Base-by-base conservation (phyloP, 2,888 invertebrate species). In the Monopis laevigella region DNA sequence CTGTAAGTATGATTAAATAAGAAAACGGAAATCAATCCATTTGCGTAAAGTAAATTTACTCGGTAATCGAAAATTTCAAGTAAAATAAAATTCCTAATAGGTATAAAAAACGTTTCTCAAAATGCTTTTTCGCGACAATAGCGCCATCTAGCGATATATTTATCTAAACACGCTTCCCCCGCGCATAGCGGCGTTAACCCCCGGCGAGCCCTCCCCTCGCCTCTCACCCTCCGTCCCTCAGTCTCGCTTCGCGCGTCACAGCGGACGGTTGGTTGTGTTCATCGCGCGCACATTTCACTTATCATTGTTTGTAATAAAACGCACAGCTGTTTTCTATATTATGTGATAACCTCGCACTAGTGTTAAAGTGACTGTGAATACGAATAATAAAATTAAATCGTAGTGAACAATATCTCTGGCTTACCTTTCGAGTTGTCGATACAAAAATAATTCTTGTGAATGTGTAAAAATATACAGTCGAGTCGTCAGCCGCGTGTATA, bases 241-340 rank as follows among this genome's bases (percentile, higher is more conserved):
- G 78, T 77, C 58, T 52, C 61, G 65, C 65, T 66, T 66, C 58
- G 65, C 58, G 56, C 59, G 63, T 51, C 51, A 60, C 45, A 45
- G 46, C 1, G 48, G 35, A 1, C 2, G 46, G 41, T 57, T 56
- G 68, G n/a, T n/a, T 46, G 49, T 54, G 8, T 39, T 10, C 4
- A 18, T 42, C 19, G 28, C 19, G 36, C 21, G n/a, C n/a, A 12
- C n/a, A 13, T 18, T 21, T 21, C 12, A 21, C n/a, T 59, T 68
- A 62, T 58, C 62, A 69, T 74, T 75, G 71, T 73, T 71, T 60
- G 56, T 65, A 71, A 73, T 70, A 69, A n/a, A 59, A 60, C 69
- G 64, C 70, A 63, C 78, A 77, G 77, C 75, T 80, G 75, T 69
- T 75, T 63, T 17, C 12, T 21, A 36, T 13, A 21, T 36, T 18